Evolutionary conservation across 1,140 invertebrate genomes (phyloP).

Genomic region (Saccostrea cuccullata): DNA sequence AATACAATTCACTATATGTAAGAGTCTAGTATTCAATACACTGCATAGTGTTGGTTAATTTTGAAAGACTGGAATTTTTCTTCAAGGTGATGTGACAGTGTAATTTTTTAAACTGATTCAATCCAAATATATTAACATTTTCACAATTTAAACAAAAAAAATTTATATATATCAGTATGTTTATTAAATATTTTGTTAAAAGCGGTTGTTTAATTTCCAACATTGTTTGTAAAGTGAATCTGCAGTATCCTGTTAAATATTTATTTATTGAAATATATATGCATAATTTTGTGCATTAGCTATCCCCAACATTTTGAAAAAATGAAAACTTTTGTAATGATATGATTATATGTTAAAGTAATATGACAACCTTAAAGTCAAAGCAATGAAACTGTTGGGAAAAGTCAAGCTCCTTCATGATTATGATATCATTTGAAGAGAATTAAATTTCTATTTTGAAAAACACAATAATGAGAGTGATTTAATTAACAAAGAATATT

Average conservation of each 20-base stretch:
- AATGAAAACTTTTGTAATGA: constrained; percentile 68
- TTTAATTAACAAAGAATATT: constrained; percentile 82
- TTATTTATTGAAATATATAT: not conserved
- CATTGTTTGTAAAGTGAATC: not conserved
- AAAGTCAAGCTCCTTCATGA: constrained; percentile 85
- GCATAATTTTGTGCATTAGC: constrained; percentile 47
- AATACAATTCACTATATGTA: not conserved
- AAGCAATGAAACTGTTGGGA: constrained; percentile 52
- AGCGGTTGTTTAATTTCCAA: not conserved
- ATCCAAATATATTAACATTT: not conserved
- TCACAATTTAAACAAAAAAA: not conserved
- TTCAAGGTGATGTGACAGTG: no score
- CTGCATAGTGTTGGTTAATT: not conserved
- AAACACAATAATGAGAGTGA: constrained; percentile 85
- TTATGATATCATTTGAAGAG: constrained; percentile 98
- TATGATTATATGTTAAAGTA: no score
- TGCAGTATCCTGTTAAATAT: not conserved
- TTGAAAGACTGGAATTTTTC: not conserved
- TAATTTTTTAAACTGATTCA: no score
- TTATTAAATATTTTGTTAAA: no score
- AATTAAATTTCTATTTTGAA: constrained; percentile 95
- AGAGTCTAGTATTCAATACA: not conserved
- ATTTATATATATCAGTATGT: not conserved
- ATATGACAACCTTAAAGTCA: no score
- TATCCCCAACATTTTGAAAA: constrained; percentile 62